phyloP scores from a whole-genome alignment of 2,797 vertebrate genomes.

The Anguilla pacifica region DNA sequence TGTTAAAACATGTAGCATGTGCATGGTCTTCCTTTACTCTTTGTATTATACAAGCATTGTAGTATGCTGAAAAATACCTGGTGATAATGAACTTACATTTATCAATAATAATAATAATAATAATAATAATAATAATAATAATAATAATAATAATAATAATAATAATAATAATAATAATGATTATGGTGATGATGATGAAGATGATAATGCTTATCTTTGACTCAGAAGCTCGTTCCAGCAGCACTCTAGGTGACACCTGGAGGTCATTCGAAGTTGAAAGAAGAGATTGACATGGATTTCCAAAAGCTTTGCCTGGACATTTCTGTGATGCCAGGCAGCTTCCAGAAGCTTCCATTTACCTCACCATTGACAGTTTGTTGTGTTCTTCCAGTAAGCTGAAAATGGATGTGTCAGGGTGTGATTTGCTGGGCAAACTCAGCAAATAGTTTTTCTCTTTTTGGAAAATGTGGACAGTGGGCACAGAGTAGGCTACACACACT shows the following conservation, averaged over 20 bases:
- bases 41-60: no score
- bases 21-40: no score
- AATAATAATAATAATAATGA: no score
- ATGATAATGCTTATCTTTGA: neutral
- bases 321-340: neutral
- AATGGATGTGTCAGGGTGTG: neutral
- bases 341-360: neutral
- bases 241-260: neutral
- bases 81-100: no score
- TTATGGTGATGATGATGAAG: no score
- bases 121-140: no score
- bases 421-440: neutral
- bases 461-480: no score
- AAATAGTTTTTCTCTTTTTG: neutral
- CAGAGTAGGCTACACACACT: neutral
- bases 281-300: neutral
- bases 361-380: neutral
- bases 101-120: no score
- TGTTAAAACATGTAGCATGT: neutral
- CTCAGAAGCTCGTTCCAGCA: neutral
- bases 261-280: neutral
- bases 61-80: no score
- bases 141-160: no score
- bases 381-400: neutral
- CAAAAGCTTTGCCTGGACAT: neutral